Conservation (phyloP, 1,140 invertebrate species). For the Branchinecta lindahli region DNA sequence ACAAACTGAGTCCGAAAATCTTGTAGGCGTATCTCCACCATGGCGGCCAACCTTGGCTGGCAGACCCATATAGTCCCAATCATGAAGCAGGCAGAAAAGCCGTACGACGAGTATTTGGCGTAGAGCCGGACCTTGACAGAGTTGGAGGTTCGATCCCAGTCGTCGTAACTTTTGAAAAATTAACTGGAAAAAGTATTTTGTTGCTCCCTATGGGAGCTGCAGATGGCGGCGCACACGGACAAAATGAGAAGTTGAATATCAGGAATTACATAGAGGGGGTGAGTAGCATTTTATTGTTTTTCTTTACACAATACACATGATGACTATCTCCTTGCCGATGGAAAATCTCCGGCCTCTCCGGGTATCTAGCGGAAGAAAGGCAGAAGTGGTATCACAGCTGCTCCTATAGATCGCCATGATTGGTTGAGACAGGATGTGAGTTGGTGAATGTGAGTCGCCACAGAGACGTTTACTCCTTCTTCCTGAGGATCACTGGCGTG, state of each 20-base stretch:
- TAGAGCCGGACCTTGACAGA: conserved; percentile 85
- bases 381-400: no score
- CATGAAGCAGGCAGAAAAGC: conserved; percentile 75
- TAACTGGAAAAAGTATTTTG: conserved; percentile 80
- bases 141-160: conserved; percentile 94
- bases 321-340: no score
- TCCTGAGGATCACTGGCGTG: no score
- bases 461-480: no score
- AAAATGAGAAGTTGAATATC: conserved; percentile 90
- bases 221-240: conserved; percentile 94
- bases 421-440: no score
- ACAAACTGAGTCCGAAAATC: no score
- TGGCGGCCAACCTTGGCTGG: conserved; percentile 75
- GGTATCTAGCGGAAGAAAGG: no score
- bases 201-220: conserved; percentile 73
- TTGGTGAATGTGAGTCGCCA: no score
- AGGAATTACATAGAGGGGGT: conserved; percentile 88
- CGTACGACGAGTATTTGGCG: conserved; percentile 72
- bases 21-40: conserved; percentile 44
- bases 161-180: conserved; percentile 65
- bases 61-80: conserved; percentile 78
- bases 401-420: no score
- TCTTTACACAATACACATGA: no score
- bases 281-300: conserved; percentile 32
- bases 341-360: no score